Evolutionary conservation across 2,888 invertebrate genomes (phyloP).

Genomic region (Drosophila mimetica): DNA sequence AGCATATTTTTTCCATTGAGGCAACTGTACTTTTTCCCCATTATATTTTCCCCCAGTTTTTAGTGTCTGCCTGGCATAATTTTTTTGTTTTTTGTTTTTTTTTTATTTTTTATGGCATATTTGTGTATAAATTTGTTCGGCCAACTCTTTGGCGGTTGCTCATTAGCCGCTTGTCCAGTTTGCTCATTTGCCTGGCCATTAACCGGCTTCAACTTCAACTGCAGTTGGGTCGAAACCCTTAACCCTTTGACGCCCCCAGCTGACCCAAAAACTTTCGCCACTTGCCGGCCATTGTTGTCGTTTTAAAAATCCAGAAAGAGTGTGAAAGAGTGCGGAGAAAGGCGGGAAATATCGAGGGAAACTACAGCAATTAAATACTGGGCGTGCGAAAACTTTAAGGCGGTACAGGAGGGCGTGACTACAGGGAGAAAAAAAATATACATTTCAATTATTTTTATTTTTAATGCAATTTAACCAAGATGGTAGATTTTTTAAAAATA

Average conservation of each 20-base stretch:
- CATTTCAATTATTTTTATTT: too few species aligned
- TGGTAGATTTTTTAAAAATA: too few species aligned
- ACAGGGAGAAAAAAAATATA: not conserved
- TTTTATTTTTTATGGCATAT: slow-evolving; percentile 17
- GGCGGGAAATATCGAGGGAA: slow-evolving; percentile 31
- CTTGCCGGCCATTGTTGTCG: slow-evolving; percentile 56
- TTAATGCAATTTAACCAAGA: too few species aligned
- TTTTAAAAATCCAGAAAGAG: slow-evolving; percentile 17
- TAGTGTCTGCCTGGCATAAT: slow-evolving; percentile 19
- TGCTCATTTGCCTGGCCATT: slow-evolving; percentile 70
- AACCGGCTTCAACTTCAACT: slow-evolving; percentile 59
- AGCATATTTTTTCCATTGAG: not conserved
- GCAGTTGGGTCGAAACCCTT: slow-evolving; percentile 25
- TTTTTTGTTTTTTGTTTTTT: not conserved
- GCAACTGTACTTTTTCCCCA: slow-evolving; percentile 10
- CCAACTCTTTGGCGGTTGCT: slow-evolving; percentile 48
- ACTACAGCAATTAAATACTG: slow-evolving; percentile 67
- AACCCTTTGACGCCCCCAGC: slow-evolving; percentile 17
- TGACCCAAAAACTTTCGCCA: slow-evolving; percentile 65
- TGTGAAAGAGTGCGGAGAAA: slow-evolving; percentile 4
- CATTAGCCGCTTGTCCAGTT: slow-evolving; percentile 64
- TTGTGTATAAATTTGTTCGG: slow-evolving; percentile 36
- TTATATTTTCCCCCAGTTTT: not conserved
- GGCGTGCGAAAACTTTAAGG: slow-evolving; percentile 56
- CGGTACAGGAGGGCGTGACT: slow-evolving; percentile 16